Conservation (phyloP, 2,888 invertebrate genomes). For the Trimorus sp. region DNA sequence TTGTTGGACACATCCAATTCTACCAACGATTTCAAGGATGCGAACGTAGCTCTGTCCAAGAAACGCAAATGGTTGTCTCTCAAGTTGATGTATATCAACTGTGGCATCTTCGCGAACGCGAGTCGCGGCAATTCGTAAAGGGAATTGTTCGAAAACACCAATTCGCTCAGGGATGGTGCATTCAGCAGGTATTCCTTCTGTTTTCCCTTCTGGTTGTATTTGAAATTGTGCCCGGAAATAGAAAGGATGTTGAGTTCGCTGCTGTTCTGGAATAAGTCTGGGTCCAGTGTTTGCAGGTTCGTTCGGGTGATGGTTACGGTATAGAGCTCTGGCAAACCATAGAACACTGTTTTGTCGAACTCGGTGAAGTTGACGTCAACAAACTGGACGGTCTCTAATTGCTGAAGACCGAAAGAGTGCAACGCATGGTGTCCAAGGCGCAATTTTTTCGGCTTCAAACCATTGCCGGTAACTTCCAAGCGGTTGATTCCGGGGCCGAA, state of each 20-base stretch:
- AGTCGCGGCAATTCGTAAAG: slow-evolving; percentile 85
- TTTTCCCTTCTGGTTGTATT: slow-evolving; percentile 75
- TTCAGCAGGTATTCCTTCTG: slow-evolving; percentile 83
- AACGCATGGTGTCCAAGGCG: slow-evolving; percentile 81
- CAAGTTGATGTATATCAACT: slow-evolving; percentile 86
- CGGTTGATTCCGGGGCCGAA: slow-evolving; percentile 87
- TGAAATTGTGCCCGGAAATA: slow-evolving; percentile 86
- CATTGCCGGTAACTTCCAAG: slow-evolving; percentile 82
- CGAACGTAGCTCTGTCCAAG: slow-evolving; percentile 85
- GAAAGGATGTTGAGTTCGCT: slow-evolving; percentile 86
- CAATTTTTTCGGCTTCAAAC: slow-evolving; percentile 83
- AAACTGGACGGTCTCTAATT: slow-evolving; percentile 87
- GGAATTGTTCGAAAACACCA: slow-evolving; percentile 88
- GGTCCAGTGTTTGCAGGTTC: slow-evolving; percentile 86
- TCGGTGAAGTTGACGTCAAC: slow-evolving; percentile 87
- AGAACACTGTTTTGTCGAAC: slow-evolving; percentile 87
- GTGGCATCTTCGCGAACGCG: slow-evolving; percentile 86
- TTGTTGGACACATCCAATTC: slow-evolving; percentile 89
- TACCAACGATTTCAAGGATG: slow-evolving; percentile 85
- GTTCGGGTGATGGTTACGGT: slow-evolving; percentile 88
- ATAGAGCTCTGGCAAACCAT: slow-evolving; percentile 86
- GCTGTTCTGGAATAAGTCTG: slow-evolving; percentile 87
- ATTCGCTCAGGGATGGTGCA: slow-evolving; percentile 86
- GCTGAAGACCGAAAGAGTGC: slow-evolving; percentile 83
- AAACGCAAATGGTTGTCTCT: slow-evolving; percentile 86